These are phyloP conservation scores for Polyploca ridens DNA, from an alignment of 2,888 invertebrate species.

Conservation along the genomic window DNA sequence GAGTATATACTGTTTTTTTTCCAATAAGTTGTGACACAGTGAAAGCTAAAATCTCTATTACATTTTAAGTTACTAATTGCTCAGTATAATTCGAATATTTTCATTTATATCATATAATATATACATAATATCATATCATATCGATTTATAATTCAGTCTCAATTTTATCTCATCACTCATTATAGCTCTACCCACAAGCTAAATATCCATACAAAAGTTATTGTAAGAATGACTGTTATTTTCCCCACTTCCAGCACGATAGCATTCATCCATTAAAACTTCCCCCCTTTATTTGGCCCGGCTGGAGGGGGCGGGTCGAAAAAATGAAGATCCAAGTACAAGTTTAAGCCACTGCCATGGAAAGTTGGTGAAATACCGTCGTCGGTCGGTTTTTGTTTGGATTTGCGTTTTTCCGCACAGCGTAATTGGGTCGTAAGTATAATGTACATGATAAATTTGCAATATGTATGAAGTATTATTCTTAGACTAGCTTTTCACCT, in stretches of 20 bases:
- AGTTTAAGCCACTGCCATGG: conserved; percentile 45
- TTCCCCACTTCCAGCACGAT: background rate
- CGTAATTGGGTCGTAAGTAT: conserved; percentile 31
- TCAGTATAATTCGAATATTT: too few species aligned
- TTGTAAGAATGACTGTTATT: background rate
- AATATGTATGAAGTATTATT: background rate
- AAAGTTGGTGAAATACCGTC: conserved; percentile 38
- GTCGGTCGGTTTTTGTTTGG: conserved; percentile 43
- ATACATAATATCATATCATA: too few species aligned
- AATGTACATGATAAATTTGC: background rate
- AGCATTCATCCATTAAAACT: conserved; percentile 52
- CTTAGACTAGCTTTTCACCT: background rate
- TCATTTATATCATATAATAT: too few species aligned
- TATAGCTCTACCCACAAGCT: background rate
- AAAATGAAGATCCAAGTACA: conserved; percentile 44
- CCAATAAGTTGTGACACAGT: too few species aligned
- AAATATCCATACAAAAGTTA: background rate
- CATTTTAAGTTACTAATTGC: too few species aligned
- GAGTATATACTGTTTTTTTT: too few species aligned
- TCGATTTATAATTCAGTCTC: too few species aligned
- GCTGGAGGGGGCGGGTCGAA: conserved; percentile 27
- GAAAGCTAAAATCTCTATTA: too few species aligned
- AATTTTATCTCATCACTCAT: too few species aligned
- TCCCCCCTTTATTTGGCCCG: conserved; percentile 45
- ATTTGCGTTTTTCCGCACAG: conserved; percentile 40